These are phyloP conservation scores for Psilopogon haemacephalus DNA, from an alignment of 2,113 vertebrate genomes.

Conservation along the genomic window DNA sequence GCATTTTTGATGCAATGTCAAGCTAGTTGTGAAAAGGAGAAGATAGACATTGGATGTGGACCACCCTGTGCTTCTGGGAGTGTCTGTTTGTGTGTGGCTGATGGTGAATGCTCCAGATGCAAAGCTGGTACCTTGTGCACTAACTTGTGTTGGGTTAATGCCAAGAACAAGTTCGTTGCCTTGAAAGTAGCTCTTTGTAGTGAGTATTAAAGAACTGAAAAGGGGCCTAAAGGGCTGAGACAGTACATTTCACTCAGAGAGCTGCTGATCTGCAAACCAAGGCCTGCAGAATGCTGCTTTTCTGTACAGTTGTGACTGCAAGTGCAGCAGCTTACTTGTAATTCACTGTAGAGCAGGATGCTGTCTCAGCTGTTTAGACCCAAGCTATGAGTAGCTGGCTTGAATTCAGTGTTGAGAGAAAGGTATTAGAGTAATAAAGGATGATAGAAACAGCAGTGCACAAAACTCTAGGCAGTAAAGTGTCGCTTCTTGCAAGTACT, in stretches of 20 bases:
- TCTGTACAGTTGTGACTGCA: rapidly evolving
- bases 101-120: background rate
- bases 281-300: background rate
- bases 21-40: background rate
- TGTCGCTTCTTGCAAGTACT: background rate
- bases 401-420: background rate
- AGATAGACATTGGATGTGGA: background rate
- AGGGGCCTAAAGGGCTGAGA: background rate
- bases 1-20: background rate
- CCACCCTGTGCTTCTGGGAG: background rate
- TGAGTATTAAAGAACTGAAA: background rate
- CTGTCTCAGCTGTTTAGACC: background rate
- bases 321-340: background rate
- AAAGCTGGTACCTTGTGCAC: background rate
- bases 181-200: background rate
- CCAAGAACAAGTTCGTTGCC: background rate
- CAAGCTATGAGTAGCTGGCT: background rate
- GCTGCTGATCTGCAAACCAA: background rate
- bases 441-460: background rate
- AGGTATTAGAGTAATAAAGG: background rate
- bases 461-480: background rate
- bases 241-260: background rate
- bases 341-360: background rate
- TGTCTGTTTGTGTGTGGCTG: background rate
- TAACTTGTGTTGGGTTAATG: background rate